These are phyloP conservation scores for Euglossa dilemma DNA, from an alignment of 1,140 invertebrate genomes.

Conservation along the genomic window DNA sequence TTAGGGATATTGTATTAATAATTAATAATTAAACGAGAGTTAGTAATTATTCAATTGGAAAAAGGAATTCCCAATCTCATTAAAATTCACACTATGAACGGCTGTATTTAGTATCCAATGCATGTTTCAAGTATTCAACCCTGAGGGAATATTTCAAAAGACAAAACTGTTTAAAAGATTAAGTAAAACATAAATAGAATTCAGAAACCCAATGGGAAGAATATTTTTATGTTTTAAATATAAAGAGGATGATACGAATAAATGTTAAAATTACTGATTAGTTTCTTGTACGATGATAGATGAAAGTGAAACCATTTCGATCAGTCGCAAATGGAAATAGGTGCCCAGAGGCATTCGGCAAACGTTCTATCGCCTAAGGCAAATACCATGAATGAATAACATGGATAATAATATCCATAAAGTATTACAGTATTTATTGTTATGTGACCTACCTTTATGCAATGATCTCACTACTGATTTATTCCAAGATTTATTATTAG, in stretches of 20 bases:
- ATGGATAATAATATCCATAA: background rate
- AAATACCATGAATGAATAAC: background rate
- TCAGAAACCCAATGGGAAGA: background rate
- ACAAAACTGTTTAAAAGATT: slow-evolving; percentile 24
- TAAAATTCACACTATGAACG: slow-evolving; percentile 6
- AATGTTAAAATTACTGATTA: no score
- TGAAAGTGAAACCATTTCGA: slow-evolving; percentile 12
- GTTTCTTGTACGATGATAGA: no score
- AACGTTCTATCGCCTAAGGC: slow-evolving; percentile 24
- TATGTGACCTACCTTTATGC: background rate
- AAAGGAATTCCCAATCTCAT: slow-evolving; percentile 1
- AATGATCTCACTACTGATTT: background rate
- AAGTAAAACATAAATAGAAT: slow-evolving; percentile 30
- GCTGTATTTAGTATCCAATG: slow-evolving; percentile 22
- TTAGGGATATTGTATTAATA: background rate
- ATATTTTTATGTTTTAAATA: no score
- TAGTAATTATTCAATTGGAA: background rate
- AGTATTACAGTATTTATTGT: background rate
- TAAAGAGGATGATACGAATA: no score
- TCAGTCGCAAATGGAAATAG: background rate
- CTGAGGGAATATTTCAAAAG: slow-evolving; percentile 49
- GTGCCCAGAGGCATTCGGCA: background rate
- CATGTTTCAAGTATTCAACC: slow-evolving; percentile 25
- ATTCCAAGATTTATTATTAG: background rate
- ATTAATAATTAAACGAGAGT: background rate